phyloP scores from a whole-genome alignment of 37 sponge, comb jelly and placozoan species.

The Mnemiopsis leidyi region DNA sequence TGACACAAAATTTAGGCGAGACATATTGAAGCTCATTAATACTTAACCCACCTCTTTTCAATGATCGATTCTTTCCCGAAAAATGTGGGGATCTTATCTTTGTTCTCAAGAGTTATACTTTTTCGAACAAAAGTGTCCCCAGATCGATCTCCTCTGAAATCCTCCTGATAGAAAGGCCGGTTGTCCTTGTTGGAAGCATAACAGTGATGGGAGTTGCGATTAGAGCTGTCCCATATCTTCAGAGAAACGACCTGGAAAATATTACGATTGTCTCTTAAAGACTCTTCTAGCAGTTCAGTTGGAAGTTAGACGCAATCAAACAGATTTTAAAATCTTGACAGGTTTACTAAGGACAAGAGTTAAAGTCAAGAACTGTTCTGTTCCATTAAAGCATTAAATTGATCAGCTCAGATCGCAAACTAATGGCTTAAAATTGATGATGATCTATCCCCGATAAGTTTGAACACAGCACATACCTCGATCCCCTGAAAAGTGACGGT shows the following conservation, averaged over 20 bases:
- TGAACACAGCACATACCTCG: not conserved
- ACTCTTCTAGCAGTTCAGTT: too few relatives aligned
- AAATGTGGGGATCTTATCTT: slow-evolving; percentile 19
- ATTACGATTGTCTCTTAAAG: too few relatives aligned
- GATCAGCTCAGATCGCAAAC: too few relatives aligned
- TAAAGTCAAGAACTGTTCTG: not conserved
- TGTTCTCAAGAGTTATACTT: not conserved
- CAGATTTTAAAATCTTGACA: too few relatives aligned
- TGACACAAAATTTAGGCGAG: too few relatives aligned
- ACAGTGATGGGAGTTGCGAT: not conserved
- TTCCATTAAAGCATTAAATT: not conserved
- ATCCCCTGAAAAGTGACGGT: slow-evolving; percentile 17
- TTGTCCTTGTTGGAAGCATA: not conserved
- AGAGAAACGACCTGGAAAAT: not conserved
- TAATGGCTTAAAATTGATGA: too few relatives aligned
- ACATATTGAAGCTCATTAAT: too few relatives aligned
- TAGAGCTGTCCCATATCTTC: not conserved
- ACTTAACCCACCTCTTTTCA: not conserved
- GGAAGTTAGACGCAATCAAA: too few relatives aligned
- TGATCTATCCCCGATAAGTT: not conserved
- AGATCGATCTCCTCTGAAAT: not conserved
- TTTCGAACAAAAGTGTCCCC: not conserved
- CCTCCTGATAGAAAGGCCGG: not conserved
- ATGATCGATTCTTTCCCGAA: not conserved
- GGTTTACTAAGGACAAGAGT: not conserved